Evolutionary conservation across 2,888 invertebrate genomes (phyloP), one percentile per base, ranked within the genome.

Genomic region (Sphaerophoria taeniata): DNA sequence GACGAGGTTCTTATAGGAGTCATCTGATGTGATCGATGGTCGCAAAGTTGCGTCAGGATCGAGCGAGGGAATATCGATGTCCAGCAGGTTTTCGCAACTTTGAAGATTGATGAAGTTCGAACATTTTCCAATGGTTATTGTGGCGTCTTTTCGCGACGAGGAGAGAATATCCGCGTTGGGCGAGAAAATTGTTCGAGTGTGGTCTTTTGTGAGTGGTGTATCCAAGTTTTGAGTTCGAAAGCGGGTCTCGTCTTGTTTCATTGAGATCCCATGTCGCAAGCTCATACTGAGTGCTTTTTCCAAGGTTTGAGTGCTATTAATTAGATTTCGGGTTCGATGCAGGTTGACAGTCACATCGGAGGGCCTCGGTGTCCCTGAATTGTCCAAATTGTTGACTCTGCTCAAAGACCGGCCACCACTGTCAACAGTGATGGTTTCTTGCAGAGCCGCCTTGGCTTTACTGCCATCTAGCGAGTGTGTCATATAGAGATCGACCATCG

Each of bases 381-480:
- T 82, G 43, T 89, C 89, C 16, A 88, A 61, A 56, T 87, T 87
- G 24, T 88, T 88, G 6, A 87, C 88, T 7, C 81, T 81, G 63
- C 83, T 82, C n/a, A 87, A 67, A 9, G 56, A 73, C 45, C 87
- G 87, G 7, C 85, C 49, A 51, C 73, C 49, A 47, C 73, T 72
- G 31, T 87, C 65, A 12, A 88, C 45, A 9, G 83, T 88, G 34
- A 88, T 87, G 31, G 87, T 88, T 36, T 88, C 88, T 31, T 73
- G 80, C 6, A 87, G 72, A n/a, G 65, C 75, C n/a, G 31, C 43
- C 53, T 60, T 72, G 0, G 49, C 65, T 31, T n/a, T 39, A 24
- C 61, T 53, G 49, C 58, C 58, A 47, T 85, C 85, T 24, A 85
- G 53, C 5, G 81, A 76, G 12, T 81, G 81, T 0, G 85, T 81